A percentile compares a stretch with the other conserved stretches of the same genome.
Evolutionary conservation across 2,113 vertebrate genomes (phyloP).

Genomic region (Tretioscincus oriximinensis): DNA sequence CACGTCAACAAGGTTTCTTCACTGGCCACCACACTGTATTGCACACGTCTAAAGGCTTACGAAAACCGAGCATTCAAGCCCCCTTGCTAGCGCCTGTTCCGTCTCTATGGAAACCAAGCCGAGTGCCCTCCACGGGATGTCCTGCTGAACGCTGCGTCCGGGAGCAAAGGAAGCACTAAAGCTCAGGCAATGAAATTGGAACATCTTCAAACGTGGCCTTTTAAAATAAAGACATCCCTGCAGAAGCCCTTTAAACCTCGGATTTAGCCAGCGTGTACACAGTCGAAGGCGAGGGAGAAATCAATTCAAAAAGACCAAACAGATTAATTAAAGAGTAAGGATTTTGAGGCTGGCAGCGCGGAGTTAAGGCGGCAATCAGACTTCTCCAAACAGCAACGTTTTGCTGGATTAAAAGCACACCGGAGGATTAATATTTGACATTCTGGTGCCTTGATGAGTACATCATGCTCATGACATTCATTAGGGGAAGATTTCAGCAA

Average conservation of each 20-base stretch:
- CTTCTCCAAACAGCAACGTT: constrained; percentile 49
- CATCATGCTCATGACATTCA: constrained; percentile 18
- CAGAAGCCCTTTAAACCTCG: constrained; percentile 54
- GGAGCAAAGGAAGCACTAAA: not conserved
- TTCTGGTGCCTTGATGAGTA: constrained; percentile 53
- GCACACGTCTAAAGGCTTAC: constrained; percentile 46
- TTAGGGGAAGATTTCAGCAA: not conserved
- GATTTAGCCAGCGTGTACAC: constrained; percentile 27
- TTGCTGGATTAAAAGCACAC: constrained; percentile 56
- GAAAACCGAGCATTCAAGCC: constrained; percentile 45
- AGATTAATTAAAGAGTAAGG: constrained; percentile 66
- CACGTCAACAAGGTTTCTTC: not conserved
- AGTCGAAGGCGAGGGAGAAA: constrained; percentile 43
- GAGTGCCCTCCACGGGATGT: constrained; percentile 64
- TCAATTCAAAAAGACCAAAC: constrained; percentile 58
- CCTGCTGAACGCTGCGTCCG: constrained; percentile 40
- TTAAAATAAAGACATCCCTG: constrained; percentile 64
- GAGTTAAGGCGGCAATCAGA: constrained; percentile 52
- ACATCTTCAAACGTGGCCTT: constrained; percentile 63
- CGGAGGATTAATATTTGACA: constrained; percentile 47
- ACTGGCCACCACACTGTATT: not conserved
- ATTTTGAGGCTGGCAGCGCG: constrained; percentile 49
- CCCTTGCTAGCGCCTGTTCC: constrained; percentile 52
- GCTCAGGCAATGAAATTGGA: constrained; percentile 44
- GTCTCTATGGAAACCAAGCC: constrained; percentile 68